A percentile compares a stretch with the other conserved stretches of the same genome.
These are phyloP conservation scores for Leuctra nigra DNA, from an alignment of 2,888 invertebrate species.

Conservation along the genomic window DNA sequence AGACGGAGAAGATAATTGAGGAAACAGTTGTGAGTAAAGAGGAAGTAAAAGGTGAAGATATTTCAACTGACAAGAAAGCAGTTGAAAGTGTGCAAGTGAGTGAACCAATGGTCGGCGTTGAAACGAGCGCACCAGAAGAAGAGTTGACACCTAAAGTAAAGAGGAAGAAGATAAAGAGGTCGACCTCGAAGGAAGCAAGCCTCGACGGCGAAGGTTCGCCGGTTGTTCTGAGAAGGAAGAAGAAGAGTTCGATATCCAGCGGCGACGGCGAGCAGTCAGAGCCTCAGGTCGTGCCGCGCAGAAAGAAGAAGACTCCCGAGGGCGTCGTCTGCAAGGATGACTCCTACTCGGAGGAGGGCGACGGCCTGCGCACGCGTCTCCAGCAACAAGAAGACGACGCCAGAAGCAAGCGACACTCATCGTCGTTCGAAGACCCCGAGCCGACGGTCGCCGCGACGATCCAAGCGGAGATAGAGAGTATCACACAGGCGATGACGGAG, in stretches of 20 bases:
- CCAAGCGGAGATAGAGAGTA: conserved; percentile 17
- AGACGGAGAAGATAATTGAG: background rate
- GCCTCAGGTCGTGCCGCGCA: conserved; percentile 10
- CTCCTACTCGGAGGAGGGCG: conserved; percentile 43
- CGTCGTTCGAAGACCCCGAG: conserved; percentile 2
- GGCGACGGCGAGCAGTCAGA: background rate
- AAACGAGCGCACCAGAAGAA: background rate
- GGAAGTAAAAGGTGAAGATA: background rate
- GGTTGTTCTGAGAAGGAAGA: conserved; percentile 1
- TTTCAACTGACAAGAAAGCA: too few species aligned
- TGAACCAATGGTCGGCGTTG: background rate
- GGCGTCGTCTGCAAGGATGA: conserved; percentile 7
- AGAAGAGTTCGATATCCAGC: background rate
- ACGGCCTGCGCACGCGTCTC: conserved; percentile 49
- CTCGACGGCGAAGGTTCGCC: background rate
- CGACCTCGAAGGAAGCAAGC: background rate
- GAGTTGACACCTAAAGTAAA: conserved; percentile 7
- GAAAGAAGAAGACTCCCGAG: conserved; percentile 17
- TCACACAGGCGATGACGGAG: conserved; percentile 9
- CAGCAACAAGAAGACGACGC: conserved; percentile 30
- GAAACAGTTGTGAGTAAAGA: background rate
- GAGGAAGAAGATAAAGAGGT: conserved; percentile 8
- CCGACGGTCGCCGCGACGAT: background rate
- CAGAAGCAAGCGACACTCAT: background rate
- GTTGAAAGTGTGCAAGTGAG: too few species aligned